Evolutionary conservation across 1,140 invertebrate genomes (phyloP).

Genomic region (Sycophila sp.): DNA sequence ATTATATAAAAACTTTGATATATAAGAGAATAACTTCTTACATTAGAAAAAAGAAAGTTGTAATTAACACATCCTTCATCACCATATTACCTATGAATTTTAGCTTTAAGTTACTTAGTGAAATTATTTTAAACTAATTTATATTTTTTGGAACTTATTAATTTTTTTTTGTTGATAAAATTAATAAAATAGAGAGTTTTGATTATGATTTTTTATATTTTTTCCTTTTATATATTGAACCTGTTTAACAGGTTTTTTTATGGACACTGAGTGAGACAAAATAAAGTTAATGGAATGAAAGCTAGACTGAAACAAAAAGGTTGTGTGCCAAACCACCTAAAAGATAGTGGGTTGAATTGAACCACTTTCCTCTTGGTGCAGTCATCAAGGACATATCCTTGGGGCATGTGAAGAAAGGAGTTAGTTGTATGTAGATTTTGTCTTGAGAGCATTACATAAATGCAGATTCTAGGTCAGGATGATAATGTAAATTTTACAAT

Average conservation of each 20-base stretch:
- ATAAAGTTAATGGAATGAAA: conserved; percentile 3
- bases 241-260: conserved; percentile 8
- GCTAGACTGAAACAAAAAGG: background rate
- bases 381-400: conserved; percentile 41
- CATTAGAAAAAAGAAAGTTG: too few relatives aligned
- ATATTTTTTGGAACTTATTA: conserved; percentile 1
- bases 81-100: too few relatives aligned
- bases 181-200: background rate
- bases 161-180: background rate
- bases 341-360: conserved; percentile 1
- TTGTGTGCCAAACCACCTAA: conserved; percentile 9
- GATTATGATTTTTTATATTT: background rate
- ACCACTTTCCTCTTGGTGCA: conserved; percentile 27
- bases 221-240: background rate
- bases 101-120: background rate
- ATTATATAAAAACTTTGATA: background rate
- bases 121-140: background rate
- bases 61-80: too few relatives aligned
- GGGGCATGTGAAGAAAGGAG: conserved; percentile 30
- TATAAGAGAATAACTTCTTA: too few relatives aligned
- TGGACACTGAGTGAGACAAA: background rate
- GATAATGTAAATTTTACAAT: conserved; percentile 38
- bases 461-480: conserved; percentile 38
- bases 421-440: conserved; percentile 35
- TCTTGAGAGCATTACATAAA: conserved; percentile 42